Base-by-base conservation (phyloP, 2,113 vertebrate species). In the Semnornis frantzii region DNA sequence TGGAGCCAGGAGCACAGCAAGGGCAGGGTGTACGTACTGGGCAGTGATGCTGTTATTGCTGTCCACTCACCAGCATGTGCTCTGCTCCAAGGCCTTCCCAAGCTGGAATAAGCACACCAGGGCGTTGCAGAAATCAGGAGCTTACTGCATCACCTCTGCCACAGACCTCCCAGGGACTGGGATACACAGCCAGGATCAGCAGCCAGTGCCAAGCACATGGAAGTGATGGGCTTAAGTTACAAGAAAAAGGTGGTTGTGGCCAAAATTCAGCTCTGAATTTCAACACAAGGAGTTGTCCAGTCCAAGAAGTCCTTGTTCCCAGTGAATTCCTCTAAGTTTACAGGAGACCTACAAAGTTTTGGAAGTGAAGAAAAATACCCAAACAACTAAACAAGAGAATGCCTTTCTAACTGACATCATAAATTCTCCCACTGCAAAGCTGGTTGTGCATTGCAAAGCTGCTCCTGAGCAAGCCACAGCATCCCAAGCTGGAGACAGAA, bases 211-310 rank as follows among this genome's bases (percentile, higher is more conserved):
- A 81, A 81, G 82, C 7, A 31, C 30, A 59, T 3, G 15, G 87
- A 87, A 92, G 87, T 2, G 8, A 91, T 5, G 17, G 34, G 79
- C 46, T 89, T 87, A 27, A 72, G 34, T 87, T 73, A 95, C 90
- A 94, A 82, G 68, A 91, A 94, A 85, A 94, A 63, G 75, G 80
- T 0, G 23, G 62, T 57, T 92, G 90, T 86, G 76, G 73, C 72
- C 72, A 88, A 90, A 90, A 93, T 71, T 78, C 73, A 95, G 76
- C 54, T 59, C 55, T 1, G 11, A 77, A 52, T 81, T 95, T 90
- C 93, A 94, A 83, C 60, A 88, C 0, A 34, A 85, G 37, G 23
- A 63, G 59, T 48, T 21, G 33, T 13, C 19, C 63, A 73, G 6
- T 2, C 34, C 64, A 68, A 85, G 62, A 39, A 85, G 28, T 5